Conservation (phyloP, 2,888 invertebrate genomes). For the Caradrina clavipalpis region DNA sequence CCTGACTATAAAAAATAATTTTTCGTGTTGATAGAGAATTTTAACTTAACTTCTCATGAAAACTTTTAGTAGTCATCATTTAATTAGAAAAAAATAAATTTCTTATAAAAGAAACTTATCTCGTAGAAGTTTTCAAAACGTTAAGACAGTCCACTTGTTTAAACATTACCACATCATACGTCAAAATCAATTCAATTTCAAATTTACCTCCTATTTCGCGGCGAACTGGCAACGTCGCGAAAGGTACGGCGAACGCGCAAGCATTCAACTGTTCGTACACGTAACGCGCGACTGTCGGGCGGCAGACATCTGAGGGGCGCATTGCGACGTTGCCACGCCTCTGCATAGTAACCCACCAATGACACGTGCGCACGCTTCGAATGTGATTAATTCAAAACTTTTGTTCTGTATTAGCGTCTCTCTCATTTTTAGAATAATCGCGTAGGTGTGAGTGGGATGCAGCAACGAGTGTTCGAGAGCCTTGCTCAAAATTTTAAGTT, state of each 20-base stretch:
- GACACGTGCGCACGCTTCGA: conserved; percentile 63
- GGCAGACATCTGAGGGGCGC: conserved; percentile 83
- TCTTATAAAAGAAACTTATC: not conserved
- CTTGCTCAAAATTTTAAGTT: conserved; percentile 43
- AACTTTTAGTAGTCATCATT: conserved; percentile 15
- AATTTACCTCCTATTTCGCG: conserved; percentile 85
- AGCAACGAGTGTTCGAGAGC: conserved; percentile 46
- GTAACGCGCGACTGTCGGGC: conserved; percentile 84
- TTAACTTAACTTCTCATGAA: conserved; percentile 1
- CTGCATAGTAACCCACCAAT: conserved; percentile 77
- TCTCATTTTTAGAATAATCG: conserved; percentile 55
- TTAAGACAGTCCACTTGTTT: conserved; percentile 39
- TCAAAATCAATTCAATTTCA: conserved; percentile 65
- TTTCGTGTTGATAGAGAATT: not conserved
- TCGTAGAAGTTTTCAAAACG: conserved; percentile 21
- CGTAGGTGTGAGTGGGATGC: conserved; percentile 59
- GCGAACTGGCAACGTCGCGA: conserved; percentile 84
- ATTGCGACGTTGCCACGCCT: conserved; percentile 84
- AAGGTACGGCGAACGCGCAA: conserved; percentile 82
- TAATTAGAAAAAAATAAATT: not conserved
- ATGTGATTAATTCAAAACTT: conserved; percentile 70
- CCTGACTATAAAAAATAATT: not conserved
- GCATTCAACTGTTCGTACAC: conserved; percentile 88
- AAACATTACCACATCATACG: conserved; percentile 63
- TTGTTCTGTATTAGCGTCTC: conserved; percentile 62